Base-by-base conservation (phyloP, 2,888 invertebrate genomes). In the Auanema sp. region DNA sequence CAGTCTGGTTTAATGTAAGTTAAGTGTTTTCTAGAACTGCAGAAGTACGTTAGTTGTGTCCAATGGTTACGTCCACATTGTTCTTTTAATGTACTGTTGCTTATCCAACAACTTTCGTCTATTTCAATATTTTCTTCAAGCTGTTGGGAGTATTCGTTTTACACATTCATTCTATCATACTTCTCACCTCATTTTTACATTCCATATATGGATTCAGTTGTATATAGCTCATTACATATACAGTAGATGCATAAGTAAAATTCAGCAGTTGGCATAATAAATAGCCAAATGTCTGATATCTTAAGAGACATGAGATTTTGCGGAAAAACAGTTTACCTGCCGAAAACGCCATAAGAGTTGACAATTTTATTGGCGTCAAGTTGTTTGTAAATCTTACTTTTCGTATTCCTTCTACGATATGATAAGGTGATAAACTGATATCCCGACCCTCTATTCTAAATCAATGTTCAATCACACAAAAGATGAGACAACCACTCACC, bases 31-130 rank as follows among this genome's bases (percentile, higher is more conserved):
- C 21, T 5, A 5, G 3, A 47, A 47, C 4, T 47, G 47, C 3
- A 10, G 21, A 47, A 47, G 5, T 5, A 47, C 47, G 16, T 47
- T 47, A 47, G 16, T 6, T 16, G 16, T 16, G 47, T 47, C 16
- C 47, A 21, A 47, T 3, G 6, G 47, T 47, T 21, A 18, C 16
- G 16, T 47, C 47, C 47, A 47, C 47, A 47, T 47, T 47, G 47
- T 10, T 47, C 47, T 47, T 47, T 47, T 6, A 47, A 47, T 47
- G 47, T 18, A 16, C 47, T 21, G 16, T 47, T 21, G 16, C 21
- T 47, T 18, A 47, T 47, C 47, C 47, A 47, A 47, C 47, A 47
- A 47, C 47, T 47, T 21, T 47, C 47, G 21, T 47, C 47, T 47
- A 47, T 21, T 18, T 47, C 16, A 18, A 21, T 47, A 21, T 47